Base-by-base conservation (phyloP, 1,140 invertebrate genomes). In the Drosophila simulans region DNA sequence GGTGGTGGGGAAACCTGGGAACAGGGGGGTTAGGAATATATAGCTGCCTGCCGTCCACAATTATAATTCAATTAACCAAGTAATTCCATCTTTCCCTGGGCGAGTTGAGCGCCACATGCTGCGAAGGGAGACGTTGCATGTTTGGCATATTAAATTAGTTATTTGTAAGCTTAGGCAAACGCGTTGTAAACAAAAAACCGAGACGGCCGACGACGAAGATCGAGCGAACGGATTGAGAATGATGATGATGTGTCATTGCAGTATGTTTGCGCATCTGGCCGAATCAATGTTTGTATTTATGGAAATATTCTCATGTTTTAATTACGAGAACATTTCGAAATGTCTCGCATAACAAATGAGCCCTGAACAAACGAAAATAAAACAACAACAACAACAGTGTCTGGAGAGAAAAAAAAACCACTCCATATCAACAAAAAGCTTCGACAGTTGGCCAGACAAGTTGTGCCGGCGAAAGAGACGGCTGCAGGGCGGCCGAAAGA, bases 31-130 rank as follows among this genome's bases (percentile, higher is more conserved):
- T 39, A 13, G 11, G 31, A 17, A n/a, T 31, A 40, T 10, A 8
- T 37, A 13, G 22, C 34, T 39, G 66, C 25, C 68, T 73, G 70
- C 60, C 51, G 62, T 55, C 51, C 52, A 79, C 79, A 88, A 86
- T 86, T 86, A 86, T 86, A 86, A 86, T 88, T 86, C 83, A 88
- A 86, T 86, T 86, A 86, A 83, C 83, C 68, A 70, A 88, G 79
- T 70, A 86, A 77, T 80, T 51, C 52, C 53, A 35, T 74, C 72
- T 42, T 27, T 43, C 49, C 25, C 31, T 40, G 31, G 25, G 20
- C 34, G 31, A 66, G 52, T 54, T 48, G 64, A 56, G 54, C 49
- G 69, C 80, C 80, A 79, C 75, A 84, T 83, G 80, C 70, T 78
- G 80, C 40, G 42, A 54, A 31, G 42, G 48, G 73, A 70, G 40